Percentiles rank a stretch among this genome's conserved stretches.
Conservation (phyloP, 2,888 invertebrate genomes). For the Geotrupes spiniger region DNA sequence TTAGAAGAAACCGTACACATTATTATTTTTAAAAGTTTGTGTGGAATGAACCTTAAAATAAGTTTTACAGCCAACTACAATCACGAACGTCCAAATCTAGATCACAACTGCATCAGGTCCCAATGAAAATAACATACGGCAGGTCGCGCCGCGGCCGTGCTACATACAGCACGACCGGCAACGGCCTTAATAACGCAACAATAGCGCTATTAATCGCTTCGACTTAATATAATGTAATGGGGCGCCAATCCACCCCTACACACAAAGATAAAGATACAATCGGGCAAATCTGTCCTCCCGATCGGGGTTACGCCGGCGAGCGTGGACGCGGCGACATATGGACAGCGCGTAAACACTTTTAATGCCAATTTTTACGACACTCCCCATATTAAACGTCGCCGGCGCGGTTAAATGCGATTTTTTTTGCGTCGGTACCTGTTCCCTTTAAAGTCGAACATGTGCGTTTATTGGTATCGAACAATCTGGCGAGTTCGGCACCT, state of each 20-base stretch:
- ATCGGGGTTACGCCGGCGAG: constrained; percentile 17
- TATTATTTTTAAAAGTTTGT: too few relatives aligned
- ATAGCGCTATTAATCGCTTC: constrained; percentile 33
- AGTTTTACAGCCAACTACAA: too few relatives aligned
- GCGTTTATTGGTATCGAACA: too few relatives aligned
- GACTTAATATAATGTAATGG: constrained; percentile 31
- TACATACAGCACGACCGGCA: background rate
- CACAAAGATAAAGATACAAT: constrained; percentile 33
- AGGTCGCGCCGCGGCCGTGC: background rate
- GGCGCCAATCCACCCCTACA: constrained; percentile 28
- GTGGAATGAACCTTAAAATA: too few relatives aligned
- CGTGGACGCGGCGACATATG: constrained; percentile 31
- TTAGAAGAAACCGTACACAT: too few relatives aligned
- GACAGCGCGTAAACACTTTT: constrained; percentile 14
- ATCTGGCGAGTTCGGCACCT: too few relatives aligned
- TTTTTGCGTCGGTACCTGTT: too few relatives aligned
- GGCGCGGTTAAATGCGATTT: too few relatives aligned
- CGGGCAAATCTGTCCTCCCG: constrained; percentile 32
- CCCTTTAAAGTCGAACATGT: too few relatives aligned
- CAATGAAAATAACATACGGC: too few relatives aligned
- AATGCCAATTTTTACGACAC: constrained; percentile 1
- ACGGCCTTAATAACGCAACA: constrained; percentile 20
- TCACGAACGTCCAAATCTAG: too few relatives aligned
- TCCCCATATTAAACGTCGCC: background rate
- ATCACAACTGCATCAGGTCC: too few relatives aligned